Evolutionary conservation across 2,888 invertebrate species (phyloP), one percentile per base, ranked within the genome.

Genomic region (Chymomyza fuscimana): DNA sequence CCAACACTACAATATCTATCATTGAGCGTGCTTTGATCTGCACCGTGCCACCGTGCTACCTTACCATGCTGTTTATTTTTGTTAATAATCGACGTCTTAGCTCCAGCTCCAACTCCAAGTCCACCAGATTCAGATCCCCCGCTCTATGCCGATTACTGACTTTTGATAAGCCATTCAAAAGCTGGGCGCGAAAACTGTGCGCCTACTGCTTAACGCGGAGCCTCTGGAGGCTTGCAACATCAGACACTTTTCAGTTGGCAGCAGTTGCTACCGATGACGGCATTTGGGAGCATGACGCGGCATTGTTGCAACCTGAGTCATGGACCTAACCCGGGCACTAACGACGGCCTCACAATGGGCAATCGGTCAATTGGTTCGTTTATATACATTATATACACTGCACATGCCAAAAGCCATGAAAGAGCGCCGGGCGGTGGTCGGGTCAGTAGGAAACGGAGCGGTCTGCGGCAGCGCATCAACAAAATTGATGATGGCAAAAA

Each of bases 1-100:
- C 40, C 62, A 51, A 19, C 61, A 60, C 36, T 60, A 51, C 19
- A 62, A 36, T 52, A 51, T 51, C 63, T n/a, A 50, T 6, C 19
- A 19, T 32, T 16, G 40, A 19, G 74, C 70, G 64, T 72, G 65
- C 86, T 89, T 86, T 89, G 88, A 89, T 89, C 84, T 84, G 46
- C 58, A 71, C 88, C 86, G 88, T 77, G 63, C 73, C 82, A 71
- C 88, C 86, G 88, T 77, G 61, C 73, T 82, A 12, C 40, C 40
- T 46, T 46, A 46, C 40, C 40, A 84, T 86, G 84, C 81, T 86
- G 86, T 86, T 87, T 84, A 86, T 86, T 86, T 86, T 87, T 83
- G 77, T 87, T 86, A 79, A 87, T 87, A 87, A 86, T 86, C 86
- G 81, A 78, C 68, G 56, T 66, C 66, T 63, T 73, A 67, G 70